Evolutionary conservation across 2,797 vertebrate species (phyloP), one percentile per base, ranked within the genome.

Genomic region (Phoebastria nigripes): DNA sequence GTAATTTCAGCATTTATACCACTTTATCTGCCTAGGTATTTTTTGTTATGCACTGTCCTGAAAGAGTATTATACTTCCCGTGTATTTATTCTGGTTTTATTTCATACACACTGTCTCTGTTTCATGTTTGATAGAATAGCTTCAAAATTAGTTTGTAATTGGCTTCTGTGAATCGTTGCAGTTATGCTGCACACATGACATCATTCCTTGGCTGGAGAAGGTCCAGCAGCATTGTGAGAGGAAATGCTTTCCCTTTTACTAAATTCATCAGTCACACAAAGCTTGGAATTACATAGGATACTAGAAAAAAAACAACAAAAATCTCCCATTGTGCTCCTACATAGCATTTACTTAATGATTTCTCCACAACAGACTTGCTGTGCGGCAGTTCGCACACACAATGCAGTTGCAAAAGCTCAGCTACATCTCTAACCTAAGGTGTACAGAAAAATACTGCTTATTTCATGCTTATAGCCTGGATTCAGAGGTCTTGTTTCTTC

Each of bases 121-220:
- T 69, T 39, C 2, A 1, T 52, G 55, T 82, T 77, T 39, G 21
- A 33, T 21, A 70, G 10, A 58, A 70, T 42, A 11, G 19, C 59
- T 90, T 85, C 39, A 85, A 51, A 87, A 79, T 42, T 28, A 44
- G 33, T 58, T 89, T 66, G 16, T 76, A 87, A 76, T 28, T 54
- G 37, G 11, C 35, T 82, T 61, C 37, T 89, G n/a, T 42, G 66
- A 65, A 61, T 49, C 0, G 0, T n/a, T 84, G 54, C 11, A 37
- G 42, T 61, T 87, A 58, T 26, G 29, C 54, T 58, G 41, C 58
- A 33, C 16, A 19, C 5, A 14, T 19, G 25, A 46, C 8, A 17
- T 49, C 12, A 24, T 65, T 70, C 49, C 35, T 69, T 52, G 71
- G 37, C 51, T 73, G 35, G 8, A 73, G 63, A 77, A 73, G 72